Percentiles rank a stretch among this genome's conserved stretches.
Conservation (phyloP, 2,888 invertebrate genomes). For the Acleris literana region DNA sequence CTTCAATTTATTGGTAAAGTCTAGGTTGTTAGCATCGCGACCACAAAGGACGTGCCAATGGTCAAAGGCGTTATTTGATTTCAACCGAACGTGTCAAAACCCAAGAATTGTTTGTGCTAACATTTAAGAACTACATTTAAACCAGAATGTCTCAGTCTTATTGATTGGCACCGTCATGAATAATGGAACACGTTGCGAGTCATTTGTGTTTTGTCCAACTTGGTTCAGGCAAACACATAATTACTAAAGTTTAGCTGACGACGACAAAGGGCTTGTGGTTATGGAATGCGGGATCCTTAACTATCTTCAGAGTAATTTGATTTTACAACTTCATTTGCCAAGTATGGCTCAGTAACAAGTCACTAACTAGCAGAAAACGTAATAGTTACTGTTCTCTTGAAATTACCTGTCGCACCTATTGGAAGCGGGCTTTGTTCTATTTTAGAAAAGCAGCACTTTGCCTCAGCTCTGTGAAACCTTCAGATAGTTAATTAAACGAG, state of each 20-base stretch:
- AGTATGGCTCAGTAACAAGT: neutral
- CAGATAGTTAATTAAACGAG: constrained; percentile 9
- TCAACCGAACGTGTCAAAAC: neutral
- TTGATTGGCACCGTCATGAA: constrained; percentile 36
- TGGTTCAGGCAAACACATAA: constrained; percentile 41
- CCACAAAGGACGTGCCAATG: neutral
- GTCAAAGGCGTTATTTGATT: too few species aligned
- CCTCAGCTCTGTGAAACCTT: constrained; percentile 3
- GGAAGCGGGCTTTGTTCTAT: constrained; percentile 4
- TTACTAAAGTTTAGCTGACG: constrained; percentile 48
- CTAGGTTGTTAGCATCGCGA: too few species aligned
- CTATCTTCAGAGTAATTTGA: constrained; percentile 17
- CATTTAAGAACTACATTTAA: neutral
- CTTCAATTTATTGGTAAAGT: too few species aligned
- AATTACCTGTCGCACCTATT: neutral
- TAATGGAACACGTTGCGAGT: constrained; percentile 37
- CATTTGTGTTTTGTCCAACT: constrained; percentile 37
- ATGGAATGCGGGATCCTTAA: neutral
- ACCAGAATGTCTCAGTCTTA: constrained; percentile 5
- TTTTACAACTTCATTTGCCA: constrained; percentile 16
- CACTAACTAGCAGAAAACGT: neutral
- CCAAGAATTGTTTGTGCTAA: neutral
- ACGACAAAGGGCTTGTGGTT: constrained; percentile 22
- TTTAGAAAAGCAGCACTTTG: constrained; percentile 3
- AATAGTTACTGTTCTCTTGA: too few species aligned